These are phyloP conservation scores for Palaemon carinicauda DNA, from an alignment of 1,140 invertebrate genomes.

Conservation along the genomic window DNA sequence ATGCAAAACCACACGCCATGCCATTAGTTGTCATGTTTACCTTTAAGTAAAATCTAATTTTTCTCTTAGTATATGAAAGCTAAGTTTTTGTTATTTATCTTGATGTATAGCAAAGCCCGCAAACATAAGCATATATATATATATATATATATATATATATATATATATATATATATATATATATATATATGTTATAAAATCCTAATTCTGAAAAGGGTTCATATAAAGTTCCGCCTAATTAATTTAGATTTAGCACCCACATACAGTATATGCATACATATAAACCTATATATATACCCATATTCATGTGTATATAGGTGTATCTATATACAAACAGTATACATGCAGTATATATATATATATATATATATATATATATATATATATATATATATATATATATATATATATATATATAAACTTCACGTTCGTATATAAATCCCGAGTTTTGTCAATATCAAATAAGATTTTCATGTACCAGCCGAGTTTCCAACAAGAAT, in stretches of 20 bases:
- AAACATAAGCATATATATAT: too few species aligned
- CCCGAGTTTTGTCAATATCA: too few species aligned
- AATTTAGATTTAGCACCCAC: too few species aligned
- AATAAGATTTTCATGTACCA: too few species aligned
- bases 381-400: constrained; percentile 20
- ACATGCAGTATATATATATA: not conserved
- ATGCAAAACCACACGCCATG: too few species aligned
- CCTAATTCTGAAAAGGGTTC: too few species aligned
- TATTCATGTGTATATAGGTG: not conserved
- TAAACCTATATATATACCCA: not conserved
- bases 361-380: not conserved
- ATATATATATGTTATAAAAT: constrained; percentile 19
- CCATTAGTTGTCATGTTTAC: too few species aligned
- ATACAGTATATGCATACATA: too few species aligned
- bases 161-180: constrained; percentile 23
- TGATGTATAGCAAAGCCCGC: not conserved
- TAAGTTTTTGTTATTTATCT: not conserved
- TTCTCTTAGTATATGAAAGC: not conserved
- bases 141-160: constrained; percentile 11
- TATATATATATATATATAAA: not conserved
- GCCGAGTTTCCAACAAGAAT: too few species aligned
- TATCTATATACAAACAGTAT: constrained; percentile 6
- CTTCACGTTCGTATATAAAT: too few species aligned
- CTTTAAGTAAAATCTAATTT: too few species aligned
- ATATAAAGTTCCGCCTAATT: too few species aligned